phyloP scores from a whole-genome alignment of 1,140 invertebrate species.

The Lethrus apterus region DNA sequence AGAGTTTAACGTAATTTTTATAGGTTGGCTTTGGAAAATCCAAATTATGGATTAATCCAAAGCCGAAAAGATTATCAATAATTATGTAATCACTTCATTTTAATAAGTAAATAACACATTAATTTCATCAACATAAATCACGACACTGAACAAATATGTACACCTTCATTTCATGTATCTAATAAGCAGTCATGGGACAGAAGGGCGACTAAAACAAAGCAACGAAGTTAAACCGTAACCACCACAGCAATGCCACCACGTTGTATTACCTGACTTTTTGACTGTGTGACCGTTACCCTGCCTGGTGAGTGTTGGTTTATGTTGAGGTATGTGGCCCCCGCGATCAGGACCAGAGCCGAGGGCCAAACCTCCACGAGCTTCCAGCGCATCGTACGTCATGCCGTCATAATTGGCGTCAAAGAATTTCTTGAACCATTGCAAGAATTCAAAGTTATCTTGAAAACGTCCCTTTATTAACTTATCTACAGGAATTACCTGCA shows the following conservation, averaged over 20 bases:
- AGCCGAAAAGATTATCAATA: no score
- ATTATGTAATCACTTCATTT: no score
- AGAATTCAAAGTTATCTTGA: constrained; percentile 99
- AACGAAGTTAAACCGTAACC: constrained; percentile 4
- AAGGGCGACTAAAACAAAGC: background rate
- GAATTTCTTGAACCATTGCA: constrained; percentile 99
- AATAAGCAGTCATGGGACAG: no score
- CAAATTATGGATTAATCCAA: no score
- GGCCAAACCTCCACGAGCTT: constrained; percentile 69
- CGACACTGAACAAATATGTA: no score
- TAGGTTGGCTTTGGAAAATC: no score
- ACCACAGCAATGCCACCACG: constrained; percentile 1
- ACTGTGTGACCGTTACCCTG: constrained; percentile 34
- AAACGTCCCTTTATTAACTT: constrained; percentile 96
- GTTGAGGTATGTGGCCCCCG: constrained; percentile 20
- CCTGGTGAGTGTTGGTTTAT: constrained; percentile 19
- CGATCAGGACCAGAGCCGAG: constrained; percentile 51
- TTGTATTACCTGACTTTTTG: constrained; percentile 13
- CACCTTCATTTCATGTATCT: no score
- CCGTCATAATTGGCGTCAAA: constrained; percentile 99
- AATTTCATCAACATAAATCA: no score
- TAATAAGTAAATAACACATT: no score
- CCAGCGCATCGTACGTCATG: constrained; percentile 85
- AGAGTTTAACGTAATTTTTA: no score
- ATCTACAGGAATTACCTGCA: constrained; percentile 93